Percentiles rank a stretch among this genome's conserved stretches.
Conservation (phyloP, 2,888 invertebrate genomes). For the Podotricha telesiphe region DNA sequence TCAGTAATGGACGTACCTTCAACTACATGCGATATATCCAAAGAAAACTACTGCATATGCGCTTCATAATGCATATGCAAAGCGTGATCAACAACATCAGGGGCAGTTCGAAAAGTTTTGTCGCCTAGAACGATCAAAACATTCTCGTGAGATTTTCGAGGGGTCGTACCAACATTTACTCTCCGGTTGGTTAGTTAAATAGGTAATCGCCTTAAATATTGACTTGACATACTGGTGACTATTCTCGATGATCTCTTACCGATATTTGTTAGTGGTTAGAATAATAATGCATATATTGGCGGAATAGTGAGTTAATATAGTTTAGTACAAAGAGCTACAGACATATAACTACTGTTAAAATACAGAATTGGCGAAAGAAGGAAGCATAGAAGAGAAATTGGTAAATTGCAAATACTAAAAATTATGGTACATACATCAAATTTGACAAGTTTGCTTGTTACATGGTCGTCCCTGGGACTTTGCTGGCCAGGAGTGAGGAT, state of each 20-base stretch:
- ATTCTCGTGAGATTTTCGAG: conserved; percentile 67
- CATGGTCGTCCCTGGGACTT: conserved; percentile 73
- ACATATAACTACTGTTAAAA: conserved; percentile 27
- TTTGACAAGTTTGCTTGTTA: conserved; percentile 79
- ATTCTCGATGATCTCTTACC: conserved; percentile 34
- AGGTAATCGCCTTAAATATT: conserved; percentile 7
- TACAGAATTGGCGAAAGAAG: conserved; percentile 36
- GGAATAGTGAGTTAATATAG: conserved; percentile 67
- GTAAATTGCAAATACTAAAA: conserved; percentile 5
- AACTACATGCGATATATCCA: conserved; percentile 84
- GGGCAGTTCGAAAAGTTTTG: conserved; percentile 83
- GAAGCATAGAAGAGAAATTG: conserved; percentile 45
- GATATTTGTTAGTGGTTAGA: conserved; percentile 59
- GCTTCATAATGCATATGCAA: conserved; percentile 85
- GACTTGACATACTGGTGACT: conserved; percentile 5
- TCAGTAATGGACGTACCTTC: conserved; percentile 84
- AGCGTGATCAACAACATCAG: conserved; percentile 85
- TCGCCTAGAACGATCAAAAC: conserved; percentile 83
- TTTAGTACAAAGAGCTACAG: conserved; percentile 51
- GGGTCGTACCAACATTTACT: conserved; percentile 40
- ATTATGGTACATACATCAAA: conserved; percentile 80
- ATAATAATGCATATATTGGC: conserved; percentile 62
- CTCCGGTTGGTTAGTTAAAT: conserved; percentile 11
- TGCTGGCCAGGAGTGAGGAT: conserved; percentile 73
- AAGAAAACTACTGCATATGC: conserved; percentile 85